A percentile compares a stretch with the other conserved stretches of the same genome.
These are phyloP conservation scores for Melieria picta DNA, from an alignment of 2,888 invertebrate genomes.

Conservation along the genomic window DNA sequence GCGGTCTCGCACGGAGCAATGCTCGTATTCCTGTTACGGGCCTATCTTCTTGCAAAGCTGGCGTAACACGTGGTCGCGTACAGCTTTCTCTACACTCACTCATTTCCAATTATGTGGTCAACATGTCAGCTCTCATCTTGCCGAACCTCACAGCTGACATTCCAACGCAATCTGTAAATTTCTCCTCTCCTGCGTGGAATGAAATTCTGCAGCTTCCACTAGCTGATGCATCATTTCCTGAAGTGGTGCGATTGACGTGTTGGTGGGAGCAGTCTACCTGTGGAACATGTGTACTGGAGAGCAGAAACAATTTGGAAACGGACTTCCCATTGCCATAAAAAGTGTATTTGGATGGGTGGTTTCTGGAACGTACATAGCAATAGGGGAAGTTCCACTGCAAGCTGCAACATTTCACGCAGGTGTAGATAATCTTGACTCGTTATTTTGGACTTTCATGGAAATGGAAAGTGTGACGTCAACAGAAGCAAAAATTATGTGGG, in stretches of 20 bases:
- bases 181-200: slow-evolving; percentile 17
- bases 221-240: slow-evolving; percentile 38
- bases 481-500: background rate
- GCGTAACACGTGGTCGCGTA: slow-evolving; percentile 29
- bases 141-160: slow-evolving; percentile 20
- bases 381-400: background rate
- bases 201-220: slow-evolving; percentile 28
- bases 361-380: slow-evolving; percentile 19
- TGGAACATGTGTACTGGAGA: slow-evolving; percentile 14
- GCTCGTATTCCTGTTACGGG: slow-evolving; percentile 24
- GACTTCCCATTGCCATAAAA: slow-evolving; percentile 31
- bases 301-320: slow-evolving; percentile 1
- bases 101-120: background rate
- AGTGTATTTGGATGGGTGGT: slow-evolving; percentile 40
- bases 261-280: slow-evolving; percentile 36
- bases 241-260: slow-evolving; percentile 33
- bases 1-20: slow-evolving; percentile 5
- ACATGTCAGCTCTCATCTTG: slow-evolving; percentile 21
- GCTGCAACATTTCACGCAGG: background rate
- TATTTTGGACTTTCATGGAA: slow-evolving; percentile 2
- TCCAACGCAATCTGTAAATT: slow-evolving; percentile 18
- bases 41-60: slow-evolving; percentile 20
- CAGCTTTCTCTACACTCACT: slow-evolving; percentile 15
- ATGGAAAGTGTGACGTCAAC: background rate
- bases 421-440: background rate